A percentile compares a stretch with the other conserved stretches of the same genome.
These are phyloP conservation scores for Cebidichthys violaceus DNA, from an alignment of 2,113 vertebrate genomes.

Conservation along the genomic window DNA sequence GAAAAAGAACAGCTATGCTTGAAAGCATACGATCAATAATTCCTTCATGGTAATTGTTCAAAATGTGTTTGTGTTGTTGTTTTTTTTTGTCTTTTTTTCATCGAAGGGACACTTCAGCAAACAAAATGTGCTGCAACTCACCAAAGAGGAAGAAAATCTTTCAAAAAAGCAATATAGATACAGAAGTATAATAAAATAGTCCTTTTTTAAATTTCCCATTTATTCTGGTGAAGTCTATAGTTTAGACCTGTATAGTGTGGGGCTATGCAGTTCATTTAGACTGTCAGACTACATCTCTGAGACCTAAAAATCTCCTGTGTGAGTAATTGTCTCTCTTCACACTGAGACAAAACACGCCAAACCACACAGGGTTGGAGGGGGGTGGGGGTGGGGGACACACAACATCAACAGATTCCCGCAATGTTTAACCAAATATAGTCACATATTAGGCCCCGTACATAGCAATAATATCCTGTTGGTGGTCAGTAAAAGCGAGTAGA, in stretches of 20 bases:
- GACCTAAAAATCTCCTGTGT: conserved; percentile 80
- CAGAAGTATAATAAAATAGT: conserved; percentile 90
- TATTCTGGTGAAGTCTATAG: conserved; percentile 68
- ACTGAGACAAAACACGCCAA: conserved; percentile 80
- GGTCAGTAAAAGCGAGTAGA: conserved; percentile 77
- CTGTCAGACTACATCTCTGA: conserved; percentile 84
- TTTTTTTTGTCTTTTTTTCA: conserved; percentile 64
- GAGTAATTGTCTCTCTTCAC: conserved; percentile 76
- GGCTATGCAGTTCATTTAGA: conserved; percentile 85
- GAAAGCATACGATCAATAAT: conserved; percentile 90
- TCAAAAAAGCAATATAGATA: conserved; percentile 87
- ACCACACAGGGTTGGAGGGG: conserved; percentile 49
- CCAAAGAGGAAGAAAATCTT: conserved; percentile 86
- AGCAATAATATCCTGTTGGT: conserved; percentile 52
- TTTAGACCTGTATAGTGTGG: conserved; percentile 68
- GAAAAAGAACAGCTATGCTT: conserved; percentile 85
- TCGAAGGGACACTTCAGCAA: conserved; percentile 84
- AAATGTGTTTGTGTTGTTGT: conserved; percentile 64
- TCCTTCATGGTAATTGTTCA: conserved; percentile 84
- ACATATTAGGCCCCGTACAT: conserved; percentile 38
- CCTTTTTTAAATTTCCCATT: conserved; percentile 72
- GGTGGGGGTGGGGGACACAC: conserved; percentile 45
- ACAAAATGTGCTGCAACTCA: conserved; percentile 82
- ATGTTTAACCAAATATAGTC: conserved; percentile 60
- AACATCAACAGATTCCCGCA: conserved; percentile 72